Evolutionary conservation across 2,888 invertebrate species (phyloP).

Genomic region (Pycnomerus fuliginosus): DNA sequence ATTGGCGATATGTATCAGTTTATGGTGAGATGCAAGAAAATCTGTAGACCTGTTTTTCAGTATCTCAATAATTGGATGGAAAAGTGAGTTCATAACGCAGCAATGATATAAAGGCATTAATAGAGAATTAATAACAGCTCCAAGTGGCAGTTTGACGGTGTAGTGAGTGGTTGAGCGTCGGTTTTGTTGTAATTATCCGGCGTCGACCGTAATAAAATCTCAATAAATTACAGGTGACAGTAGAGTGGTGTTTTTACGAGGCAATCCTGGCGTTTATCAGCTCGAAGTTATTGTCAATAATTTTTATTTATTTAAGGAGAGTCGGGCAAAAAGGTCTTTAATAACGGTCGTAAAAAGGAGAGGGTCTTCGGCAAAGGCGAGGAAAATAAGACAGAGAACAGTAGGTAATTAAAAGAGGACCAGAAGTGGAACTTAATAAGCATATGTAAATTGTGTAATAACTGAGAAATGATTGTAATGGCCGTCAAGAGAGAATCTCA

Average conservation of each 20-base stretch:
- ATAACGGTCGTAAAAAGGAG: constrained; percentile 12
- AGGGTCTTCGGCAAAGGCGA: constrained; percentile 3
- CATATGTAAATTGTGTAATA: constrained; percentile 46
- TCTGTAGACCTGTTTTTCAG: no score
- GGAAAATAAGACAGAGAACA: constrained; percentile 1
- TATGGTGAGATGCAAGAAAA: no score
- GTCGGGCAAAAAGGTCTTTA: constrained; percentile 9
- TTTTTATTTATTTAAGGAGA: constrained; percentile 16
- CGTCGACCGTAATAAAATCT: constrained; percentile 12
- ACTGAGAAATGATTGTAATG: constrained; percentile 44
- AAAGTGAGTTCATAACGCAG: no score
- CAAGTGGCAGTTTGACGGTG: no score
- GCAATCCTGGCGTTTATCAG: constrained; percentile 17
- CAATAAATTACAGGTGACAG: constrained; percentile 19
- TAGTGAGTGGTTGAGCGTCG: no score
- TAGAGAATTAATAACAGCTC: no score
- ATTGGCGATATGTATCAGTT: no score
- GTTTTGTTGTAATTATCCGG: constrained; percentile 13
- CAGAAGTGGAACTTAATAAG: constrained; percentile 32
- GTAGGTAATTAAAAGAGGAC: constrained; percentile 14
- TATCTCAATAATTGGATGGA: no score
- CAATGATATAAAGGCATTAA: no score
- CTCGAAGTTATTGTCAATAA: constrained; percentile 23
- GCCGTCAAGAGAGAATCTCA: constrained; percentile 46
- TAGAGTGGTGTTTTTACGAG: constrained; percentile 14